These are phyloP conservation scores for Rousettus madagascariensis DNA, from an alignment of 2,797 vertebrate genomes.

Conservation along the genomic window DNA sequence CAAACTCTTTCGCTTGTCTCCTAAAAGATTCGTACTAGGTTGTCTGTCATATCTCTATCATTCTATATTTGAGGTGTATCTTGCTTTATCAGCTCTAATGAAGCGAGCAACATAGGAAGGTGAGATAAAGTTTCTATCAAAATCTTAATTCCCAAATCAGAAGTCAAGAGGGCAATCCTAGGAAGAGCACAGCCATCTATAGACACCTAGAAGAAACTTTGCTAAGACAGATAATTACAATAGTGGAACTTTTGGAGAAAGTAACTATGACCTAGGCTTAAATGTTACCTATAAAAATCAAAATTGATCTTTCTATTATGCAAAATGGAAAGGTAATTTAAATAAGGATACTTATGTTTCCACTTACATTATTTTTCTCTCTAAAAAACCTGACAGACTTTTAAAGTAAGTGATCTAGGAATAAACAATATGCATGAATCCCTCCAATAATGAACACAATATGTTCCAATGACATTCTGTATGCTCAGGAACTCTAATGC, in stretches of 20 bases:
- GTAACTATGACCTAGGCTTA: conserved; percentile 18
- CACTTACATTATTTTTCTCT: conserved; percentile 6
- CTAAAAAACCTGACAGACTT: background rate
- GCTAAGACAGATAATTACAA: background rate
- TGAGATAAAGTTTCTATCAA: conserved; percentile 62
- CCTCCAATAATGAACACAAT: conserved; percentile 6
- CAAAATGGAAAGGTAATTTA: conserved; percentile 65
- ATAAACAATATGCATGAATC: background rate
- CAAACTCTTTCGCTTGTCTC: conserved; percentile 53
- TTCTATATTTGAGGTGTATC: conserved; percentile 31
- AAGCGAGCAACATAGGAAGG: conserved; percentile 54
- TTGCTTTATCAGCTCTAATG: conserved; percentile 68
- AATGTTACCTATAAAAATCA: conserved; percentile 44
- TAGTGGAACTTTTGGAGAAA: conserved; percentile 23
- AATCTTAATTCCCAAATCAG: conserved; percentile 69
- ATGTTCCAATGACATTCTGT: background rate
- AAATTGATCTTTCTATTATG: conserved; percentile 29
- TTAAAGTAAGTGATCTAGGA: background rate
- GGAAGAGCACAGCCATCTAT: background rate
- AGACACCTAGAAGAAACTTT: conserved; percentile 31
- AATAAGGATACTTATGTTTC: conserved; percentile 16
- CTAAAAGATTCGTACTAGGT: conserved; percentile 46
- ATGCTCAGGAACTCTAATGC: background rate
- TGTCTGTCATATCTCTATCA: conserved; percentile 23
- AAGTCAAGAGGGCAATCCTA: conserved; percentile 57